Percentiles rank a stretch among this genome's conserved stretches.
phyloP scores from a whole-genome alignment of 2,797 vertebrate genomes.

The Amniataba percoides region DNA sequence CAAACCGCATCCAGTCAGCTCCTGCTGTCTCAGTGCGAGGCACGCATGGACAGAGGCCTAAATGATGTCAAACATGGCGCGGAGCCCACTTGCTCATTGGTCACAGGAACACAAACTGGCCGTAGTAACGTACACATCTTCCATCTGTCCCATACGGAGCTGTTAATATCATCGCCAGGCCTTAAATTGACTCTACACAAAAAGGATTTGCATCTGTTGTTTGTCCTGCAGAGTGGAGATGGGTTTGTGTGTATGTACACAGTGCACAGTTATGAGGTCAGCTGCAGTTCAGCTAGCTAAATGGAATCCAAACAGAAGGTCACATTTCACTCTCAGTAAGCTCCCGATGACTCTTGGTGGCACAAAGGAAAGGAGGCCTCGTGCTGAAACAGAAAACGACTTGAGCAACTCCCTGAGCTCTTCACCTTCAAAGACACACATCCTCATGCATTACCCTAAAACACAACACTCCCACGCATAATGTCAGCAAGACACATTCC shows the following conservation, averaged over 20 bases:
- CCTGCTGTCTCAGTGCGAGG: constrained; percentile 45
- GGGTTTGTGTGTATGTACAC: constrained; percentile 70
- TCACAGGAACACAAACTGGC: constrained; percentile 54
- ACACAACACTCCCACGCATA: constrained; percentile 44
- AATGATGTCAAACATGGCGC: constrained; percentile 67
- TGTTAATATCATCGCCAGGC: constrained; percentile 44
- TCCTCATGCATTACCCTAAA: constrained; percentile 1
- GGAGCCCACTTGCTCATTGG: constrained; percentile 36
- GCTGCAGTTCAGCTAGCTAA: constrained; percentile 60
- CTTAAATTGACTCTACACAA: constrained; percentile 53
- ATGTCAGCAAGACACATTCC: constrained; percentile 35
- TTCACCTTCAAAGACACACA: constrained; percentile 28
- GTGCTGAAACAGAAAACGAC: not conserved
- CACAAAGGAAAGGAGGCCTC: constrained; percentile 3
- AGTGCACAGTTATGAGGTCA: constrained; percentile 67
- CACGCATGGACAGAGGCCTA: constrained; percentile 42
- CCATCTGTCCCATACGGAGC: constrained; percentile 45
- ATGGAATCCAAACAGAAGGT: constrained; percentile 70
- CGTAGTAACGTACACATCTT: constrained; percentile 46
- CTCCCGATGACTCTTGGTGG: not conserved
- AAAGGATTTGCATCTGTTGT: constrained; percentile 66
- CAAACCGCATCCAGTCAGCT: constrained; percentile 41
- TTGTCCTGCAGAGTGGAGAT: constrained; percentile 68
- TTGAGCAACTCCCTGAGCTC: not conserved
- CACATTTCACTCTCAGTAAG: constrained; percentile 49